A percentile compares a stretch with the other conserved stretches of the same genome.
These are phyloP conservation scores for Butorides virescens DNA, from an alignment of 2,113 vertebrate species.

Conservation along the genomic window DNA sequence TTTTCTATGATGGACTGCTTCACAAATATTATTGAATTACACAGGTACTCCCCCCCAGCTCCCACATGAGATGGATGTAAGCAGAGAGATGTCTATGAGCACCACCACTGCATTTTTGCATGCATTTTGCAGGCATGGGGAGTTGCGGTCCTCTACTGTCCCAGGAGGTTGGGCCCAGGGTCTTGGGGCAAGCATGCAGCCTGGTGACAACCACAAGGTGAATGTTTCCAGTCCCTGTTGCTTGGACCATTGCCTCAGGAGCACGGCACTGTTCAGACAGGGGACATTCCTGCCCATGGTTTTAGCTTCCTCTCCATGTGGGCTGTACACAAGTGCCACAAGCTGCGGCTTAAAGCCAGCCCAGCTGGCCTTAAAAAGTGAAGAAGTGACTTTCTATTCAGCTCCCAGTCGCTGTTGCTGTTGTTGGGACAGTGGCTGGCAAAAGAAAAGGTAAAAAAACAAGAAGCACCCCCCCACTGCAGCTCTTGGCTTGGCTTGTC, in stretches of 20 bases:
- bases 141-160: not conserved
- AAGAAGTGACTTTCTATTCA: not conserved
- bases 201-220: not conserved
- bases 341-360: not conserved
- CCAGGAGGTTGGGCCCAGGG: not conserved
- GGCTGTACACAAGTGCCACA: not conserved
- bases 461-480: not conserved
- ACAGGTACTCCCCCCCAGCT: too few species aligned
- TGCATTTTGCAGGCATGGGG: not conserved
- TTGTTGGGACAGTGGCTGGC: fast-evolving
- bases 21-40: not conserved
- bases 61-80: not conserved
- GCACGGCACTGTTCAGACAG: fast-evolving
- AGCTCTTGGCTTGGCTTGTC: not conserved
- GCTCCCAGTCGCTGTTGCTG: not conserved
- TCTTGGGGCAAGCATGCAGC: not conserved
- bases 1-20: not conserved
- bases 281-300: not conserved
- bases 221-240: not conserved
- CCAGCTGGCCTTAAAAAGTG: not conserved
- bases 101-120: not conserved
- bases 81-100: not conserved
- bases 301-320: not conserved
- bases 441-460: not conserved
- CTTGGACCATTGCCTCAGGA: not conserved